Base-by-base conservation (phyloP, 2,888 invertebrate species). In the Folsomia manolachei region DNA sequence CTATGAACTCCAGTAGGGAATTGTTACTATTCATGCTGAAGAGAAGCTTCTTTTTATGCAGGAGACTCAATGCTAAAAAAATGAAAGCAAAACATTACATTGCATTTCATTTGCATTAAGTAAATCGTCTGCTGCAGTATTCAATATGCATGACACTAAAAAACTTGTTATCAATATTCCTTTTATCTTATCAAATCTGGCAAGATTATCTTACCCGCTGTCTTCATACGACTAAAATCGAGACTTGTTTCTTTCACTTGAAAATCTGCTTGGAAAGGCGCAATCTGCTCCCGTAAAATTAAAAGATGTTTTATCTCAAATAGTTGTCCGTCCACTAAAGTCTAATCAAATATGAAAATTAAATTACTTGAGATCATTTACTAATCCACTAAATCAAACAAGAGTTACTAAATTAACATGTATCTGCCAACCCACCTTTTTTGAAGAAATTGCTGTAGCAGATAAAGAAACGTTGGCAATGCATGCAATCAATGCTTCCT, bases 221-320 rank as follows among this genome's bases (percentile, higher is more conserved):
- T 91, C 85, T 91, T 96, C 68, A 97, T 89, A 83, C 94, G 94
- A 79, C 93, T 94, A 81, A 97, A 97, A 84, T 98, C 98, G 76
- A 99, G 84, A 21, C 91, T 90, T 4, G 95, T 95, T 84, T 99
- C 98, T 82, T 93, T 94, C 0, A 96, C 89, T 0, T 95, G 90
- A 81, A 94, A 94, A 82, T 95, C 97, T 0, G 95, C 94, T 84
- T 97, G 95, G 83, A 98, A 99, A 0, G 99, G 98, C 0, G 97
- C 95, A 27, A 98, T 98, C 84, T 99, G 99, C 83, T 99, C 99
- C 24, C 99, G 86, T 1, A 99, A 86, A 72, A 99, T 99, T 1
- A 99, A 86, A 72, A 99, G 86, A 85, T 99, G 99, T 83, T 99
- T 99, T 61, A 99, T 95, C 85, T 97, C 91, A 84, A 99, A 99